Evolutionary conservation across 2,888 invertebrate species (phyloP).

Genomic region (Antitype chi): DNA sequence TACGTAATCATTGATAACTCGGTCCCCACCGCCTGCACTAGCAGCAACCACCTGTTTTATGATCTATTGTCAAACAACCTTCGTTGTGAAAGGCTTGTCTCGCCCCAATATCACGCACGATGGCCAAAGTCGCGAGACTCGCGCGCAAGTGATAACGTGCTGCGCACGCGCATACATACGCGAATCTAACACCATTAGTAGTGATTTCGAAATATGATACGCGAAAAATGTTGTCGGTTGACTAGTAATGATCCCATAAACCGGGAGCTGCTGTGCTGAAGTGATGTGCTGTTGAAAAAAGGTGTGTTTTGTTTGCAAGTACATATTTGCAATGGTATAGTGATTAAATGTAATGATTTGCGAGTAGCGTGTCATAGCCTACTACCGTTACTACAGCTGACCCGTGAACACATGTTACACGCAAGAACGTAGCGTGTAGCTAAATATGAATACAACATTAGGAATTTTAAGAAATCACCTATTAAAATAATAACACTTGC

Average conservation of each 20-base stretch:
- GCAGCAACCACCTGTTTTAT: conserved; percentile 19
- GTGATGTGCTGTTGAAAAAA: conserved; percentile 42
- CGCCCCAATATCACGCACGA: conserved; percentile 47
- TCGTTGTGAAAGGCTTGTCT: conserved; percentile 64
- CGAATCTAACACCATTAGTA: conserved; percentile 6
- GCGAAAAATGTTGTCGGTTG: not conserved
- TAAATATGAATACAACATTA: not conserved
- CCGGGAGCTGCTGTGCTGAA: not conserved
- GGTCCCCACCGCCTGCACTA: conserved; percentile 41
- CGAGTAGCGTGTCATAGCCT: conserved; percentile 37
- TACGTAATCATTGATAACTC: conserved; percentile 57
- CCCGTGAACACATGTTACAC: conserved; percentile 11
- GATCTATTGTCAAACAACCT: conserved; percentile 58
- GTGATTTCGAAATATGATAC: conserved; percentile 40
- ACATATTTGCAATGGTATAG: conserved; percentile 38
- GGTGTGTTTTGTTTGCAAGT: conserved; percentile 47
- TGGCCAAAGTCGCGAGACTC: conserved; percentile 57
- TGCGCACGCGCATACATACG: conserved; percentile 20
- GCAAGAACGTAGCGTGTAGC: not conserved
- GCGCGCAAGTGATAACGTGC: conserved; percentile 54
- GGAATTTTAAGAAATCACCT: not conserved
- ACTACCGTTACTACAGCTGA: conserved; percentile 26
- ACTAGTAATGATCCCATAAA: conserved; percentile 17
- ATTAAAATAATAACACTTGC: no score
- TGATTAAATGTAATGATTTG: conserved; percentile 51